Conservation (phyloP, 2,888 invertebrate genomes). For the Brachylomia viminalis region DNA sequence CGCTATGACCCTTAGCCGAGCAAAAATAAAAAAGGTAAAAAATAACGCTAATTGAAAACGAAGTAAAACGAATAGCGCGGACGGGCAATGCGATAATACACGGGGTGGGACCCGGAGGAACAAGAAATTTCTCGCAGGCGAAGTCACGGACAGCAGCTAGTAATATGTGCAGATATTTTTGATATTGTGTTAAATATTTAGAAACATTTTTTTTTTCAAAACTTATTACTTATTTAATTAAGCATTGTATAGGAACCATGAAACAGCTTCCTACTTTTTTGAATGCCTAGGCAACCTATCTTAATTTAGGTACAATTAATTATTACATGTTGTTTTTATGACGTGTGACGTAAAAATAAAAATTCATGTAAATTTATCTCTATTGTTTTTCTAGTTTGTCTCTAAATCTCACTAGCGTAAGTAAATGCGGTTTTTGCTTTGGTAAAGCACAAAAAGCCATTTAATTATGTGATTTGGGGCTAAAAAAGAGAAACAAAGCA, state of each 20-base stretch:
- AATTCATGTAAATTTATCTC: neutral
- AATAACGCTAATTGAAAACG: no score
- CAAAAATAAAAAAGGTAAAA: no score
- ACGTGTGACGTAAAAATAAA: neutral
- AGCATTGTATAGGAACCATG: neutral
- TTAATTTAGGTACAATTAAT: neutral
- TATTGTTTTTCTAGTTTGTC: conserved; percentile 1
- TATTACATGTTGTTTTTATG: neutral
- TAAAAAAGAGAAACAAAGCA: neutral
- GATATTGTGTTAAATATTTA: neutral
- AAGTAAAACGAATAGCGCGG: no score
- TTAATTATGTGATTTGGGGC: neutral
- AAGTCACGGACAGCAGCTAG: no score
- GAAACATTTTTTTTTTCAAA: no score
- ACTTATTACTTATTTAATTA: neutral
- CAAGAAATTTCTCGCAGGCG: no score
- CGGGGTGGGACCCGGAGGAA: no score
- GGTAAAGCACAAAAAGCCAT: neutral
- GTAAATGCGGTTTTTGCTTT: neutral
- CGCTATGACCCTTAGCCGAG: no score
- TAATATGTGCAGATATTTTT: neutral
- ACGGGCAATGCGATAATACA: no score
- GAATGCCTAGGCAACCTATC: neutral
- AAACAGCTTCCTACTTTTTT: neutral
- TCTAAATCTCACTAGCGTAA: neutral